phyloP scores from a whole-genome alignment of 2,113 vertebrate species.

The Corythaeola cristata region DNA sequence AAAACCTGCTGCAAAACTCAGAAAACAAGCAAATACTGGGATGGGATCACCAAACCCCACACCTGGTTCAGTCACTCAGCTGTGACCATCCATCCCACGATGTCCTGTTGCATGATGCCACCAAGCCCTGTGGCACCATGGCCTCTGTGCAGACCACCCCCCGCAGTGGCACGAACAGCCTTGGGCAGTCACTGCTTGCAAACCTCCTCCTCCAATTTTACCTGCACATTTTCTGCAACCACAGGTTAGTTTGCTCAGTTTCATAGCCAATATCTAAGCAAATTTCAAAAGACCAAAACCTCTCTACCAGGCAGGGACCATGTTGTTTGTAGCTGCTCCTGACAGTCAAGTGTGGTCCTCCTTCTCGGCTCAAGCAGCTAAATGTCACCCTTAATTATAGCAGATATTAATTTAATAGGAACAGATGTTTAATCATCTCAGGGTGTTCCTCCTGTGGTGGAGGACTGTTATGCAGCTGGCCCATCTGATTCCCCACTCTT shows the following conservation, averaged over 20 bases:
- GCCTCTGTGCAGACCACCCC: too few relatives aligned
- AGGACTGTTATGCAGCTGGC: neutral
- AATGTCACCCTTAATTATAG: neutral
- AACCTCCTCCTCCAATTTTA: neutral
- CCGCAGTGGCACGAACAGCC: rapidly evolving
- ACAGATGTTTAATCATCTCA: neutral
- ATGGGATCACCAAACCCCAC: neutral
- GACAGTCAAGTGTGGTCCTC: neutral
- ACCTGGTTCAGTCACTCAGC: neutral
- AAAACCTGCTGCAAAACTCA: neutral
- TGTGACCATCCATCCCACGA: neutral
- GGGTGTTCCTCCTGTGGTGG: neutral
- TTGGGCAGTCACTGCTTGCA: neutral
- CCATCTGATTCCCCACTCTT: neutral
- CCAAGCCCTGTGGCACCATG: neutral
- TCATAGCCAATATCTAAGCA: neutral
- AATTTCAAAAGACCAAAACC: neutral
- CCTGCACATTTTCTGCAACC: neutral
- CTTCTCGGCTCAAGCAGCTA: neutral
- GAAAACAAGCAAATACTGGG: neutral
- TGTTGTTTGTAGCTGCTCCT: neutral
- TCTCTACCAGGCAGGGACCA: neutral
- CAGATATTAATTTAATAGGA: neutral
- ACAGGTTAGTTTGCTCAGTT: neutral
- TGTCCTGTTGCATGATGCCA: neutral